Conservation (phyloP, 2,888 invertebrate genomes). For the Linnaemya vulpina region DNA sequence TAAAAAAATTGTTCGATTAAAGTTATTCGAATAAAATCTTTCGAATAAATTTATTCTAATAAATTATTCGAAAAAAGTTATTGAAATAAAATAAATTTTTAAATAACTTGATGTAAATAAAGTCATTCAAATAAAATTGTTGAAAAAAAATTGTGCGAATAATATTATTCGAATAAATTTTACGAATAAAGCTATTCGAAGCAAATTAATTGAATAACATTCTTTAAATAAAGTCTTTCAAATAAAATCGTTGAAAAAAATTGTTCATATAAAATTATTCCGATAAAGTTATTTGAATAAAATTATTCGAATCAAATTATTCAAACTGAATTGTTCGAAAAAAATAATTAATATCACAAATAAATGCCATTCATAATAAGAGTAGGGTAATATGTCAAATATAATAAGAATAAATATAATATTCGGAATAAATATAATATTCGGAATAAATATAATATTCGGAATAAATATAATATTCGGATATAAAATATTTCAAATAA, state of each 20-base stretch:
- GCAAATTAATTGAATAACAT: neutral
- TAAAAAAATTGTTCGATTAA: neutral
- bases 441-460: too few relatives aligned
- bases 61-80: neutral
- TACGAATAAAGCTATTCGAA: neutral
- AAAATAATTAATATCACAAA: too few relatives aligned
- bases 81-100: neutral
- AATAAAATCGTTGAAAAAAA: neutral
- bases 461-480: too few relatives aligned
- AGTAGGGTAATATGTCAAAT: too few relatives aligned
- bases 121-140: neutral
- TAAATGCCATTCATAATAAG: too few relatives aligned
- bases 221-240: neutral
- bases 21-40: neutral
- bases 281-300: too few relatives aligned
- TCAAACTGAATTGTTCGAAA: neutral
- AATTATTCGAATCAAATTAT: neutral
- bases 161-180: neutral
- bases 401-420: too few relatives aligned
- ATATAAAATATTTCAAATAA: neutral
- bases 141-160: neutral
- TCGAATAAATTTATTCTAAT: neutral
- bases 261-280: neutral
- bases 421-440: too few relatives aligned
- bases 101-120: too few relatives aligned